phyloP scores from a whole-genome alignment of 2,797 vertebrate species.

The Taenioides sp. region DNA sequence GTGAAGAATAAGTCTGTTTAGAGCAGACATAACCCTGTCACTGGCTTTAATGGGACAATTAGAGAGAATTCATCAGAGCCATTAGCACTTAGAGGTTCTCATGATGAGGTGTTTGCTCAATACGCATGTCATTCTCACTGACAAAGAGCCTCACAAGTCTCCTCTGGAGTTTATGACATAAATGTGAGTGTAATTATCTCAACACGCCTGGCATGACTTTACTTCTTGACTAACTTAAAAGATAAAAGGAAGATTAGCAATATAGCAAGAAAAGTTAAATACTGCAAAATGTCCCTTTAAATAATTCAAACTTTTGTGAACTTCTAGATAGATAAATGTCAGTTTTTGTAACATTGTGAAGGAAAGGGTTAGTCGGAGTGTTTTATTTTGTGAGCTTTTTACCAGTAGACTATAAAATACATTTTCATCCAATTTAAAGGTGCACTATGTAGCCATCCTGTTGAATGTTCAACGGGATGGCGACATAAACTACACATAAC shows the following conservation, averaged over 20 bases:
- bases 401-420: too few relatives aligned
- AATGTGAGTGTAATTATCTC: slow-evolving; percentile 52
- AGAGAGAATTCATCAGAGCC: slow-evolving; percentile 5
- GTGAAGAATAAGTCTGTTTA: not conserved
- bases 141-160: slow-evolving; percentile 20
- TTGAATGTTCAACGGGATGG: too few relatives aligned
- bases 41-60: slow-evolving; percentile 25
- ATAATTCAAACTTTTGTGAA: not conserved
- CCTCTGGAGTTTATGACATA: slow-evolving; percentile 24
- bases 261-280: not conserved
- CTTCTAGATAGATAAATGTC: not conserved
- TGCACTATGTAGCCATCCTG: not conserved
- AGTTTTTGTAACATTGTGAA: too few relatives aligned
- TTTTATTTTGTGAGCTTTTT: too few relatives aligned
- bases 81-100: not conserved
- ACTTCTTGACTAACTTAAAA: not conserved
- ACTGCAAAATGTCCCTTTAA: not conserved
- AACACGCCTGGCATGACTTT: slow-evolving; percentile 39
- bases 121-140: slow-evolving; percentile 25
- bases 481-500: too few relatives aligned
- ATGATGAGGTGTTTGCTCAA: slow-evolving; percentile 32
- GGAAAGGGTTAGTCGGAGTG: too few relatives aligned
- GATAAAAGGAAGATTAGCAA: not conserved
- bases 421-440: not conserved
- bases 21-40: slow-evolving; percentile 9